A percentile compares a stretch with the other conserved stretches of the same genome.
Evolutionary conservation across 2,113 vertebrate genomes (phyloP).

Genomic region (Neotoma lepida): DNA sequence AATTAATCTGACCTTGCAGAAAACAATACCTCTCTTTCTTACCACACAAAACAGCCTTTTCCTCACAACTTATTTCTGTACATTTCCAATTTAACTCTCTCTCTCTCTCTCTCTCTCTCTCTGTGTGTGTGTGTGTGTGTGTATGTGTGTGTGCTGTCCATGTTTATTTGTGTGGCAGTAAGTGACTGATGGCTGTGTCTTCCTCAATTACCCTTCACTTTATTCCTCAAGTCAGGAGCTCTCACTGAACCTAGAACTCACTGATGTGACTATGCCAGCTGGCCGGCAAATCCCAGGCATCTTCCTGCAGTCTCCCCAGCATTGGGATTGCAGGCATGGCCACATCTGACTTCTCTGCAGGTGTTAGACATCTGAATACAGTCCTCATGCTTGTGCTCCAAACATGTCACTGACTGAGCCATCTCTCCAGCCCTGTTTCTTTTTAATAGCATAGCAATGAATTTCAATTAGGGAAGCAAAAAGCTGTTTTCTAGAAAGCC

Average conservation of each 20-base stretch:
- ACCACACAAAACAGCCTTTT: background rate
- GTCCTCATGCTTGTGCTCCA: background rate
- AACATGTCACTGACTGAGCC: background rate
- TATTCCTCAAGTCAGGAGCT: background rate
- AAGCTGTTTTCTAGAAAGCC: background rate
- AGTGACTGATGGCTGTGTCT: background rate
- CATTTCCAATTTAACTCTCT: background rate
- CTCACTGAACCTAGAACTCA: background rate
- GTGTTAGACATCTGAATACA: background rate
- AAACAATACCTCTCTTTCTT: constrained; percentile 1
- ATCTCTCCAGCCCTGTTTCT: background rate
- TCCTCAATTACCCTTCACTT: background rate
- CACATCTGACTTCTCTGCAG: background rate
- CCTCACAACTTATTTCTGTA: background rate
- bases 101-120: background rate
- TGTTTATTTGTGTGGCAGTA: background rate
- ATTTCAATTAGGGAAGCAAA: background rate
- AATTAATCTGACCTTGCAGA: background rate
- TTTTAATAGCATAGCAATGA: constrained; percentile 9
- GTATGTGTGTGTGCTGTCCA: too few relatives aligned
- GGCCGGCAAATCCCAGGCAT: background rate
- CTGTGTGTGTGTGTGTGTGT: background rate
- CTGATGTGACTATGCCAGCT: background rate
- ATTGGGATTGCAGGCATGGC: background rate
- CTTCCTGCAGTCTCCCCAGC: background rate